Evolutionary conservation across 2,797 vertebrate genomes (phyloP), one percentile per base, ranked within the genome.

Genomic region (Epinephelus awoara): DNA sequence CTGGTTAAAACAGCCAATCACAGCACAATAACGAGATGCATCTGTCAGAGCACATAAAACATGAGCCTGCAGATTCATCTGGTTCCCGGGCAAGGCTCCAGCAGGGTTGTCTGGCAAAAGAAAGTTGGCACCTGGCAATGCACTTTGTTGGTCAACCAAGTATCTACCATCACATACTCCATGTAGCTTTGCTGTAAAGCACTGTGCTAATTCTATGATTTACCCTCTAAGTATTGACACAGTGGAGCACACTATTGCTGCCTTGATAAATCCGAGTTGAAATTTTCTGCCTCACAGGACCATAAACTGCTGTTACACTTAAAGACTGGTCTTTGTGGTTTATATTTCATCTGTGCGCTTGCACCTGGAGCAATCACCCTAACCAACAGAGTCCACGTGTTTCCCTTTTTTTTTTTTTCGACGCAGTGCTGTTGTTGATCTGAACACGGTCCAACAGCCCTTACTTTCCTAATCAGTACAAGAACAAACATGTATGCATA

Each of bases 401-500:
- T 34, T 42, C 40, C 3, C 40, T 42, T 11, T 42, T 10, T 42
- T 42, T 10, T 42, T 27, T 67, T 25, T 19, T 46, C 73, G 13
- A 57, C 6, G 2, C 58, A 57, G 15, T 57, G 21, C 38, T 50
- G 50, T 50, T 58, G 38, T 76, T 74, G 62, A 34, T 64, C 17
- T 71, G 18, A 68, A 80, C 56, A 71, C 3, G 34, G 51, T 46
- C 61, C 78, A 52, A 57, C 46, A 67, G 29, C 27, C 14, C 27
- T 66, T 51, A 57, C 70, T 76, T 56, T 79, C 25, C 67, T 77
- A 75, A 87, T 75, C 69, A 76, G 64, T 63, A 82, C 63, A 75
- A 67, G 57, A 79, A 70, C 54, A 83, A 79, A 64, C 79, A 74
- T 38, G 19, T 23, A 80, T 51, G 44, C 80, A 79, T n/a, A 81